phyloP scores from a whole-genome alignment of 2,113 vertebrate genomes.

The Apodemus sylvaticus region DNA sequence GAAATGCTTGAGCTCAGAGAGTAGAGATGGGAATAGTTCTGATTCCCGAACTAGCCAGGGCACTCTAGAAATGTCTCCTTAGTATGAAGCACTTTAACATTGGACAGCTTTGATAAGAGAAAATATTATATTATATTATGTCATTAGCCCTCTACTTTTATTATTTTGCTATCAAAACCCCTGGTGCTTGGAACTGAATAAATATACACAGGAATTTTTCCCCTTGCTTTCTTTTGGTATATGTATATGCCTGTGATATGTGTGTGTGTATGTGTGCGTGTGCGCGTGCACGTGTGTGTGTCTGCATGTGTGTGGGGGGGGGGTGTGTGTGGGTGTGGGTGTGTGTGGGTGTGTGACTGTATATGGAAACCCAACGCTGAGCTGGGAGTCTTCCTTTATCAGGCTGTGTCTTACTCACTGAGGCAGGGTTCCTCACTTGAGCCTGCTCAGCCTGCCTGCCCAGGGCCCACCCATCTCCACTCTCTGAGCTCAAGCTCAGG shows the following conservation, averaged over 20 bases:
- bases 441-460: not conserved
- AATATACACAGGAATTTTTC: not conserved
- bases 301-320: not conserved
- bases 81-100: not conserved
- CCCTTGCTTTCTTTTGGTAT: not conserved
- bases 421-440: not conserved
- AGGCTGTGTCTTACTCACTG: not conserved
- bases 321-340: not conserved
- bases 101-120: not conserved
- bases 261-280: not conserved
- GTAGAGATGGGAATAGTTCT: no score
- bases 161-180: constrained; percentile 29
- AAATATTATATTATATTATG: not conserved
- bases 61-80: not conserved
- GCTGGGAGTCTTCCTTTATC: not conserved
- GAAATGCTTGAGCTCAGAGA: not conserved
- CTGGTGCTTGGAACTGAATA: constrained; percentile 6
- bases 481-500: not conserved
- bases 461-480: not conserved
- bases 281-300: not conserved
- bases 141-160: not conserved
- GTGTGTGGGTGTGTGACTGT: not conserved
- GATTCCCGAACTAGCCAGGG: not conserved
- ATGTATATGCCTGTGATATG: not conserved
- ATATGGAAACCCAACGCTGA: not conserved